These are phyloP conservation scores for Drosophila rellima DNA, from an alignment of 2,888 invertebrate genomes.

Conservation along the genomic window DNA sequence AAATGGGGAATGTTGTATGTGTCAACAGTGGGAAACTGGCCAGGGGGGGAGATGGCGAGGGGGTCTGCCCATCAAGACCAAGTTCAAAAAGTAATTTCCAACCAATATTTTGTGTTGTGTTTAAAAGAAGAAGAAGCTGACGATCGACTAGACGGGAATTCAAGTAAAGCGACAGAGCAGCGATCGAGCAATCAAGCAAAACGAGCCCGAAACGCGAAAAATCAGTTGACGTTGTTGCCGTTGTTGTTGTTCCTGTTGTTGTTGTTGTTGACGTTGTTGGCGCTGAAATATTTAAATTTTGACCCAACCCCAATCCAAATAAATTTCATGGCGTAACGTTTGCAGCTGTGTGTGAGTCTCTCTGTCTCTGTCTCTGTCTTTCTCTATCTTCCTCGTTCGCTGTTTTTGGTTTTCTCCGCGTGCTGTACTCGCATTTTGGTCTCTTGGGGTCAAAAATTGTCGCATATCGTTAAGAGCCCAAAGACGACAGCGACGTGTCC, in stretches of 20 bases:
- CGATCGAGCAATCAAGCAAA: slow-evolving; percentile 71
- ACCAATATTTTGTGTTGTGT: slow-evolving; percentile 50
- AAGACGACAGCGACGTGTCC: slow-evolving; percentile 38
- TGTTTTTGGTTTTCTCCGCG: slow-evolving; percentile 21
- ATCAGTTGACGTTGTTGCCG: slow-evolving; percentile 62
- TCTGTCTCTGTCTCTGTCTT: not conserved
- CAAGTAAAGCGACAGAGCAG: slow-evolving; percentile 30
- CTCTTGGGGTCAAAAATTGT: slow-evolving; percentile 72
- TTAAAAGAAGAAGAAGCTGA: slow-evolving; percentile 21
- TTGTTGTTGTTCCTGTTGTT: slow-evolving; percentile 32
- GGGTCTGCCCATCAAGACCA: slow-evolving; percentile 55
- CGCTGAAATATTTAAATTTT: slow-evolving; percentile 78
- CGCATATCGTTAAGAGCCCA: slow-evolving; percentile 75
- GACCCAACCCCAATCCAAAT: slow-evolving; percentile 80
- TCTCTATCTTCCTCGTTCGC: not conserved
- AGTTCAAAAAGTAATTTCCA: slow-evolving; percentile 62
- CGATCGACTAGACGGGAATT: slow-evolving; percentile 26
- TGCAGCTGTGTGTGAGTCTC: slow-evolving; percentile 65
- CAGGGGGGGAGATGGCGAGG: not conserved
- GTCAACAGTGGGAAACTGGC: slow-evolving; percentile 33
- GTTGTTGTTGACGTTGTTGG: slow-evolving; percentile 46
- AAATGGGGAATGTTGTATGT: slow-evolving; percentile 49
- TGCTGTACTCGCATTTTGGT: slow-evolving; percentile 63
- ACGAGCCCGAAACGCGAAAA: slow-evolving; percentile 72
- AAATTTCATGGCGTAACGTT: slow-evolving; percentile 77